A percentile compares a stretch with the other conserved stretches of the same genome.
Evolutionary conservation across 2,797 vertebrate genomes (phyloP).

Genomic region (Hemitrygon akajei): DNA sequence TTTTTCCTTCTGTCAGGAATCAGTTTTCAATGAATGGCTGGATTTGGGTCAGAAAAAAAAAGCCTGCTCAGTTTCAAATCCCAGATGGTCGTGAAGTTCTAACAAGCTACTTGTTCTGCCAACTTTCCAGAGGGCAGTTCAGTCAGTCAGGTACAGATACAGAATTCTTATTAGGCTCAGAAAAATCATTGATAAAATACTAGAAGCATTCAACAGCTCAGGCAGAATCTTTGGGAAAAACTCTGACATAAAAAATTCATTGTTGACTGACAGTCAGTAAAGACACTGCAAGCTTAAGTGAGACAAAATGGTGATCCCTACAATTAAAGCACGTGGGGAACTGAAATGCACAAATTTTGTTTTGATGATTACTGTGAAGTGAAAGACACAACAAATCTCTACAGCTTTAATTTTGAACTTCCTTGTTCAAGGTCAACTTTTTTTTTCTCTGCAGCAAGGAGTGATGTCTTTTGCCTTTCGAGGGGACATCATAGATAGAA

Average conservation of each 20-base stretch:
- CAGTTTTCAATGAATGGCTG: not conserved
- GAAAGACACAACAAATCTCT: not conserved
- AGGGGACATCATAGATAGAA: not conserved
- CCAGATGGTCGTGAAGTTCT: not conserved
- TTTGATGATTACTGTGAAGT: not conserved
- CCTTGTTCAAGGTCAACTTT: not conserved
- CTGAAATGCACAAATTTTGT: no score
- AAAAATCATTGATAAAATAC: not conserved
- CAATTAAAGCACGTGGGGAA: not conserved
- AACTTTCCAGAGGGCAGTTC: no score
- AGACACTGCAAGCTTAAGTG: not conserved
- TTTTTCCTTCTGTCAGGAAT: not conserved
- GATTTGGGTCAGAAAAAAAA: not conserved
- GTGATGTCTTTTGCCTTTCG: not conserved
- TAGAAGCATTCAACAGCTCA: not conserved
- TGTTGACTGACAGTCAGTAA: not conserved
- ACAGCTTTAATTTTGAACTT: not conserved
- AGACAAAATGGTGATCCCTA: not conserved
- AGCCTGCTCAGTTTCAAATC: not conserved
- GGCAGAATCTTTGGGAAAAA: not conserved
- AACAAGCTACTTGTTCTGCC: not conserved
- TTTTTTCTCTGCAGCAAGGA: not conserved
- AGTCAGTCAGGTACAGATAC: not conserved
- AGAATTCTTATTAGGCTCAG: no score
- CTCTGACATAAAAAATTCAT: not conserved